phyloP scores from a whole-genome alignment of 2,888 invertebrate genomes.

The Tetragonisca angustula region DNA sequence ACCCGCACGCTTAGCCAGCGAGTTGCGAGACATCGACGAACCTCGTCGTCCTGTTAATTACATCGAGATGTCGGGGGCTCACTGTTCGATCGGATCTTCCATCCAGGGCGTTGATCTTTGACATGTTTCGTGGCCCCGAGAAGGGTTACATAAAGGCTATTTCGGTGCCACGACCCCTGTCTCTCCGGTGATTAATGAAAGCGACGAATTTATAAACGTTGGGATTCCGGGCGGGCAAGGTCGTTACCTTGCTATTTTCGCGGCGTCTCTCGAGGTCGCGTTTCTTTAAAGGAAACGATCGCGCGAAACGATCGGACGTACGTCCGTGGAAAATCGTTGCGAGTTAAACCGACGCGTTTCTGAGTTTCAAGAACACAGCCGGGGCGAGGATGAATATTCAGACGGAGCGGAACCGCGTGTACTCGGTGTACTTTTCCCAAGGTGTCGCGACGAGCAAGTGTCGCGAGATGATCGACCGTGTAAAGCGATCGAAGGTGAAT shows the following conservation, averaged over 20 bases:
- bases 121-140: constrained; percentile 25
- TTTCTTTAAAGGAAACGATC: neutral
- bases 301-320: neutral
- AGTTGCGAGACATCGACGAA: constrained; percentile 62
- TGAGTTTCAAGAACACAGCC: neutral
- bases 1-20: constrained; percentile 21
- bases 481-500: constrained; percentile 53
- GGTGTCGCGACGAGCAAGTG: neutral
- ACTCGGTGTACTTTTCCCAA: constrained; percentile 14
- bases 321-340: constrained; percentile 13
- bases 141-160: constrained; percentile 67
- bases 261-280: neutral
- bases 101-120: constrained; percentile 64
- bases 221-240: constrained; percentile 47
- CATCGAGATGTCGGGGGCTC: constrained; percentile 40
- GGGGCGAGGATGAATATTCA: constrained; percentile 35
- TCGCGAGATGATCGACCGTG: constrained; percentile 49
- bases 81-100: constrained; percentile 37
- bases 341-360: neutral
- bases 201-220: constrained; percentile 61
- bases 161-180: constrained; percentile 58
- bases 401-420: neutral
- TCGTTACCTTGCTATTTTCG: constrained; percentile 38
- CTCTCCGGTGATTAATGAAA: constrained; percentile 67
- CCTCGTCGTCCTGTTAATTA: constrained; percentile 47